Evolutionary conservation across 2,113 vertebrate species (phyloP), one percentile per base, ranked within the genome.

Genomic region (Ellobius talpinus): DNA sequence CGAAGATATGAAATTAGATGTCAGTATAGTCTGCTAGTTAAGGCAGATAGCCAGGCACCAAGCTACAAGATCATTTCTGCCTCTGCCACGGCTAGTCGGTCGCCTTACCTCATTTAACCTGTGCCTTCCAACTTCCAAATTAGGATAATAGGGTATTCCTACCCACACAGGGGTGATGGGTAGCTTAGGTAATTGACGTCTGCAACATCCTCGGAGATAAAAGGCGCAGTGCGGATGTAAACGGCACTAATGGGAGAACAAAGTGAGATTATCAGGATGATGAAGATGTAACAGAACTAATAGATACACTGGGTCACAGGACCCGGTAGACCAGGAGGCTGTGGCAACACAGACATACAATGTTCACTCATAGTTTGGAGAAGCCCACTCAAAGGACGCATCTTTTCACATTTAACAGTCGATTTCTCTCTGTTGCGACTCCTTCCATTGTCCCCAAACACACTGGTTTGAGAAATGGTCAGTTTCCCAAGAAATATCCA

Each of bases 181-280:
- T 52, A 86, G 82, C 47, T 94, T 92, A 92, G 93, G 87, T 95
- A 97, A 97, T 94, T 96, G 82, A 81, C 94, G 92, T 95, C 90
- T 96, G 90, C 72, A 65, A 87, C 96, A 92, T 79, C 19, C 21
- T 93, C 52, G 58, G 45, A 97, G 95, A 97, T 97, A 95, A 97
- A 97, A 96, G 98, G 39, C 86, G 74, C 52, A 90, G 73, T 79
- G 78, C 91, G 95, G 96, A 94, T 91, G 85, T 79, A 91, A 93
- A 94, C 36, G 16, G 52, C 74, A 84, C 63, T 95, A 89, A 73
- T 72, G 95, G 73, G 85, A 94, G 95, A 97, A 95, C 88, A 96
- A 96, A 96, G 82, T 87, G 13, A 84, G 58, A 87, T 92, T 86
- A 93, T 93, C 81, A 93, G 91, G 92, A 76, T 87, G 90, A 81